Percentiles rank a stretch among this genome's conserved stretches.
Evolutionary conservation across 2,113 vertebrate species (phyloP).

Genomic region (Nesogale talazaci): DNA sequence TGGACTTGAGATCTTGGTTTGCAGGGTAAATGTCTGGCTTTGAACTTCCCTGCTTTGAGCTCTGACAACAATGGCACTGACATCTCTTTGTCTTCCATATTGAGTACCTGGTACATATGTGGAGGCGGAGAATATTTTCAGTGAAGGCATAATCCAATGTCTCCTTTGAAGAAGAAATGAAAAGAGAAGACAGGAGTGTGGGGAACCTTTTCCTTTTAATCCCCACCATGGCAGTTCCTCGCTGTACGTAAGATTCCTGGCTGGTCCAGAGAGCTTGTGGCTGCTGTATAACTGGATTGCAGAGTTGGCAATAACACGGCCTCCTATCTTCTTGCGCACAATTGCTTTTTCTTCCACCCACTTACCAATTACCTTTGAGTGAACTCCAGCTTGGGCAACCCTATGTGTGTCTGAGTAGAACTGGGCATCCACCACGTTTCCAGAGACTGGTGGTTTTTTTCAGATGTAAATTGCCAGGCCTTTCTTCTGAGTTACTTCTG

Average conservation of each 20-base stretch:
- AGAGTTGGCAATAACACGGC: not conserved
- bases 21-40: not conserved
- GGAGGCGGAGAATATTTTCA: not conserved
- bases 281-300: rapidly evolving
- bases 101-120: not conserved
- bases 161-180: not conserved
- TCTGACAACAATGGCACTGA: not conserved
- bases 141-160: not conserved
- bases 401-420: not conserved
- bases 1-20: not conserved
- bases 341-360: not conserved
- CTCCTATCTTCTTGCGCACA: not conserved
- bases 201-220: not conserved
- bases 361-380: not conserved
- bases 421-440: not conserved
- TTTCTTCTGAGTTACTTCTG: not conserved
- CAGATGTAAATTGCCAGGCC: not conserved
- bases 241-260: not conserved
- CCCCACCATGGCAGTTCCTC: no score
- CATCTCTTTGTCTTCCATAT: not conserved
- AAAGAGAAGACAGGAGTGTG: not conserved
- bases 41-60: not conserved
- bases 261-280: rapidly evolving
- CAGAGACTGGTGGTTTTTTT: not conserved
- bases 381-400: not conserved